Evolutionary conservation across 2,888 invertebrate species (phyloP).

Genomic region (Melolontha melolontha): DNA sequence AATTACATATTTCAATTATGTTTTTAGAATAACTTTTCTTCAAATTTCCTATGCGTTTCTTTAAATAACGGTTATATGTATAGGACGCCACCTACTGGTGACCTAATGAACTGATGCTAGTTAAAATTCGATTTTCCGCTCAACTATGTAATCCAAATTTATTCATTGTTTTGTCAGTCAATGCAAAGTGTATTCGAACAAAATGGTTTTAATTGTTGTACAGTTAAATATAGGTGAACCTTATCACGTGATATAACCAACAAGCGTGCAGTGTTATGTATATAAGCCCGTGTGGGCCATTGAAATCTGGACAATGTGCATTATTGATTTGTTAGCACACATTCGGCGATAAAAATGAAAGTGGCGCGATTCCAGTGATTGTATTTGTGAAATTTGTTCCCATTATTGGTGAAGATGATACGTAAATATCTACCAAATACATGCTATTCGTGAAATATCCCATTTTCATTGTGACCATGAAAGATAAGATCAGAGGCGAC

Average conservation of each 20-base stretch:
- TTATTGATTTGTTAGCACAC: constrained; percentile 18
- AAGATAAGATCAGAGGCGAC: constrained; percentile 2
- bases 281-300: background rate
- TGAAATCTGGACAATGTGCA: constrained; percentile 24
- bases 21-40: too few species aligned
- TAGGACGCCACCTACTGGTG: constrained; percentile 25
- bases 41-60: too few species aligned
- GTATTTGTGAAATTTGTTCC: constrained; percentile 31
- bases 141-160: constrained; percentile 8
- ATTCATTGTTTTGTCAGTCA: background rate
- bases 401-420: constrained; percentile 18
- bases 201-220: background rate
- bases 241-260: background rate
- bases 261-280: background rate
- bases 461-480: constrained; percentile 14
- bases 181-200: background rate
- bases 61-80: too few species aligned
- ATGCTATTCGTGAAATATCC: constrained; percentile 1
- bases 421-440: background rate
- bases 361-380: constrained; percentile 20
- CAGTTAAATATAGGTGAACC: background rate
- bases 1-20: too few species aligned
- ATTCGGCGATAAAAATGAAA: constrained; percentile 30
- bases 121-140: constrained; percentile 49
- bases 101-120: constrained; percentile 37